A percentile compares a stretch with the other conserved stretches of the same genome.
These are phyloP conservation scores for Euphonia xanthogaster DNA, from an alignment of 2,797 vertebrate genomes.

Conservation along the genomic window DNA sequence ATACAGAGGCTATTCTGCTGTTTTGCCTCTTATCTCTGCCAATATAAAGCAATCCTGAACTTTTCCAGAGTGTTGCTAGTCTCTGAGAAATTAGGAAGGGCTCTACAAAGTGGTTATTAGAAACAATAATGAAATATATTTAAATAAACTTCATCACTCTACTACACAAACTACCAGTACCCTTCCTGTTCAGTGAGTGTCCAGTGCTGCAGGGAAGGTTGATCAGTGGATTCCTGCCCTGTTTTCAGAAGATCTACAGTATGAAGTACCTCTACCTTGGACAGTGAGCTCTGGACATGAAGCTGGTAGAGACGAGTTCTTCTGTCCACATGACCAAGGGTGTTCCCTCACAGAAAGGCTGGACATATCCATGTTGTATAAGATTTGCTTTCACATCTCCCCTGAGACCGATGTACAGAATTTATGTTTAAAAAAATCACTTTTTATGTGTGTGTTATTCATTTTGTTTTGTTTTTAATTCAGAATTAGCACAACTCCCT, in stretches of 20 bases:
- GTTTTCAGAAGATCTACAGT: neutral
- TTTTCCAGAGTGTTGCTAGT: neutral
- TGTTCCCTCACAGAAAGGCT: neutral
- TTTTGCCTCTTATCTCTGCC: neutral
- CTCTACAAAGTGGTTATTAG: neutral
- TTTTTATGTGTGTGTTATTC: neutral
- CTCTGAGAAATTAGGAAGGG: neutral
- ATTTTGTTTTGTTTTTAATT: neutral
- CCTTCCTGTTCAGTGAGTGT: neutral
- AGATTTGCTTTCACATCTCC: neutral
- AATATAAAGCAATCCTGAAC: neutral
- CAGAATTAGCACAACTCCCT: neutral
- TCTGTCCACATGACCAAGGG: fast-evolving
- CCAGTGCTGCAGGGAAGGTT: neutral
- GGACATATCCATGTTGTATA: neutral
- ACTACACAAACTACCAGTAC: neutral
- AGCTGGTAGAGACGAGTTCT: neutral
- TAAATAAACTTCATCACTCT: neutral
- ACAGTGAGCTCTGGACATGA: fast-evolving
- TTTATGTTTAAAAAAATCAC: fast-evolving
- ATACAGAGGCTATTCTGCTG: neutral
- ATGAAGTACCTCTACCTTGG: neutral
- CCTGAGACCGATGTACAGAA: neutral
- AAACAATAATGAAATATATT: neutral
- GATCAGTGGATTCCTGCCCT: neutral